A percentile compares a stretch with the other conserved stretches of the same genome.
Evolutionary conservation across 2,797 vertebrate species (phyloP).

Genomic region (Acipenser transmontanus): DNA sequence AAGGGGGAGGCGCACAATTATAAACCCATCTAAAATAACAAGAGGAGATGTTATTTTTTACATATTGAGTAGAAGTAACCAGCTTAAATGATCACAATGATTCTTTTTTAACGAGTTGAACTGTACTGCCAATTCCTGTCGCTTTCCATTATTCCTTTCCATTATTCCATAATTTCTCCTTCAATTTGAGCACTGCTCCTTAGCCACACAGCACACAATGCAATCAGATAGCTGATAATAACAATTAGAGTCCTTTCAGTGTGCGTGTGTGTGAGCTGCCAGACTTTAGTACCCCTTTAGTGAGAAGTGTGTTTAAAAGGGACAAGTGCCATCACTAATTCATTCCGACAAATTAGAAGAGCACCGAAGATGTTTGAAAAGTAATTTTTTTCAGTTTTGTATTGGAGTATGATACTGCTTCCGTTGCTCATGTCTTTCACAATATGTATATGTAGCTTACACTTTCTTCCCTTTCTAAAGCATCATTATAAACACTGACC

Average conservation of each 20-base stretch:
- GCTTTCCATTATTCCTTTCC: constrained; percentile 58
- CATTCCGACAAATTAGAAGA: neutral
- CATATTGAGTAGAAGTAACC: constrained; percentile 21
- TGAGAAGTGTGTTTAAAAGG: constrained; percentile 37
- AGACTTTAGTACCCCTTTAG: constrained; percentile 23
- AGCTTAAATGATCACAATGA: constrained; percentile 33
- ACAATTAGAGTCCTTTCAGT: constrained; percentile 33
- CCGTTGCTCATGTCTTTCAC: too few species aligned
- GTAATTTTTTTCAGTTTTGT: too few species aligned
- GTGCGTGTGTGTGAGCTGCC: constrained; percentile 13
- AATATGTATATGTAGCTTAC: too few species aligned
- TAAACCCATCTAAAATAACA: constrained; percentile 40
- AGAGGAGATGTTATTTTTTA: constrained; percentile 29
- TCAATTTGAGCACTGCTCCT: constrained; percentile 37
- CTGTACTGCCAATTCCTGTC: constrained; percentile 58
- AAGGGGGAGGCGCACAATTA: constrained; percentile 37
- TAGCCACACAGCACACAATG: constrained; percentile 49
- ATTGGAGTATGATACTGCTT: too few species aligned
- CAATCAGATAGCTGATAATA: constrained; percentile 58
- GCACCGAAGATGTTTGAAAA: too few species aligned
- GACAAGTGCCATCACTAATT: constrained; percentile 21
- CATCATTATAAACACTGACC: too few species aligned
- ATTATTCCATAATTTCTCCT: constrained; percentile 64
- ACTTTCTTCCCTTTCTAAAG: too few species aligned
- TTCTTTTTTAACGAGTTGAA: constrained; percentile 36